These are phyloP conservation scores for Rutpela maculata DNA, from an alignment of 2,888 invertebrate genomes.

Conservation along the genomic window DNA sequence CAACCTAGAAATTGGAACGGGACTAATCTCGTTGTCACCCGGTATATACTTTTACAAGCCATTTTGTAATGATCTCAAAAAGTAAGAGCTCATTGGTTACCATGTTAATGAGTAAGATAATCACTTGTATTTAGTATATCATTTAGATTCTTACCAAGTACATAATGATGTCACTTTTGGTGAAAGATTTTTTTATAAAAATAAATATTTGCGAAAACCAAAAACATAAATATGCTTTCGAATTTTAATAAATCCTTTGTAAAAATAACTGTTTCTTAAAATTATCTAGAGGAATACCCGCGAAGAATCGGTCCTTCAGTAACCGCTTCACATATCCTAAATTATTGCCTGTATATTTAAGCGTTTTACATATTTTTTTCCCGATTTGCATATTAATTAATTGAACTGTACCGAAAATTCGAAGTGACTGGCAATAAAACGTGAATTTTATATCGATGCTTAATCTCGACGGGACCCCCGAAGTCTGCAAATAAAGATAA, in stretches of 20 bases:
- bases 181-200: background rate
- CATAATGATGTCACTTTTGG: no score
- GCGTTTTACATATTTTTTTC: background rate
- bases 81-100: no score
- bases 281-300: background rate
- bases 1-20: no score
- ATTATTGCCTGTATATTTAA: background rate
- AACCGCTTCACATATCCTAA: background rate
- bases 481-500: background rate
- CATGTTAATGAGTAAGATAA: no score
- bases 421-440: slow-evolving; percentile 1
- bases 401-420: background rate
- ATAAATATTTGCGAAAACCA: no score
- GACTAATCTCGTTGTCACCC: no score
- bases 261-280: background rate
- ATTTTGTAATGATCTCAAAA: no score
- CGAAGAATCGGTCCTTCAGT: background rate
- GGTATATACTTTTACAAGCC: no score
- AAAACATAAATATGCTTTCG: no score
- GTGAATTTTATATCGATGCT: background rate
- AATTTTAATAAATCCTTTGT: background rate
- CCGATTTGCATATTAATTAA: slow-evolving; percentile 7
- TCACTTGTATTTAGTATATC: no score
- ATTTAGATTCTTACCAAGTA: background rate
- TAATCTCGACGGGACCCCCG: background rate